Base-by-base conservation (phyloP, 2,888 invertebrate genomes). In the Drosophila leonis region DNA sequence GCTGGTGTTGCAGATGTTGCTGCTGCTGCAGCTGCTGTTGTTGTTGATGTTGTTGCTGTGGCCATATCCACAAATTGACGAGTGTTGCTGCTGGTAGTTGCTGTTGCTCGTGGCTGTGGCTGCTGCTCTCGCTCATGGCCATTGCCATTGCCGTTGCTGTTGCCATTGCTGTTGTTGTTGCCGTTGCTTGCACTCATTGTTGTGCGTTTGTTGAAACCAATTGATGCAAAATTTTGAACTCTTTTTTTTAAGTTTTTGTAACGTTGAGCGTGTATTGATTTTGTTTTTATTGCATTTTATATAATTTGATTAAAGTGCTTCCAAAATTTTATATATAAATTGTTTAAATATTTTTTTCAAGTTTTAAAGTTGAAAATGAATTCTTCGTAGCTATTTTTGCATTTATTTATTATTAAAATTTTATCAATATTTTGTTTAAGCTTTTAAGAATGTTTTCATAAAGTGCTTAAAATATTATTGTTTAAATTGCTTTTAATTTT, bases 171-270 rank as follows among this genome's bases (percentile, higher is more conserved):
- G 61, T 41, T 80, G 81, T 39, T 75, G 70, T 13, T 80, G 75
- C 76, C 84, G 77, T 84, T 91, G 44, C 79, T 81, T 31, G 77
- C 52, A 64, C 62, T 82, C 83, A 83, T 86, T 52, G 41, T 66
- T 18, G 35, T 37, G 44, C 51, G 29, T 15, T 51, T 63, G 37
- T 75, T 70, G 57, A 75, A 69, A 69, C 70, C 75, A 65, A 51
- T 69, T 44, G 29, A 29, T 57, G 18, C 18, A 35, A 24, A 57
- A 24, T 41, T 24, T 56, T 44, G 20, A 56, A 42, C 54, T 60
- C 1, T 54, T 55, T 52, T 41, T 33, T 0, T 33, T 24, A 7
- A 7, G 6, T 35, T 35, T 12, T 31, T 61, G 54, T 46, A 56
- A 49, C 5, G 37, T 56, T 52, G 18, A 29, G 13, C 41, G 24